Base-by-base conservation (phyloP, 1,140 invertebrate species). In the Plutomurus gul region DNA sequence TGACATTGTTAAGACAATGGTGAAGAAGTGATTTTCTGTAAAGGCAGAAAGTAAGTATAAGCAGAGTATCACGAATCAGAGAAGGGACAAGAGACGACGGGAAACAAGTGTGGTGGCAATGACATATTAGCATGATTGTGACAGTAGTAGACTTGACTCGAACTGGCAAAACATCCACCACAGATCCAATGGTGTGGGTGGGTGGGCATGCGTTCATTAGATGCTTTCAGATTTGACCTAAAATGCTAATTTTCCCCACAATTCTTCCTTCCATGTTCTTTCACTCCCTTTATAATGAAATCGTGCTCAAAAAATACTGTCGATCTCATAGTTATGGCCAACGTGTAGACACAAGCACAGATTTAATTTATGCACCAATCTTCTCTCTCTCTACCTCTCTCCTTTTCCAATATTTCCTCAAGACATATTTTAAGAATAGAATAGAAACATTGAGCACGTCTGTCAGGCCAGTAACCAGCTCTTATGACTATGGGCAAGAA, bases 281-380 rank as follows among this genome's bases (percentile, higher is more conserved):
- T 65, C 56, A 65, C 56, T 65, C 56, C 56, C 56, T 65, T 65
- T 65, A 65, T 65, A 65, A 65, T 65, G 56, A 65, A 65, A 65
- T 65, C 56, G 56, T 65, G 56, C 27, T 65, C 56, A 27, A 65
- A 27, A 27, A n/a, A 65, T 33, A 65, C 56, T 65, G 56, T 65
- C 56, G 56, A 65, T 65, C 56, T 65, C 56, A 65, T 65, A 65
- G 56, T 65, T 65, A 65, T 65, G 56, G 36, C 56, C 56, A 65
- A 65, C 27, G 36, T 65, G 36, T 65, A n/a, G 27, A 33, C 27
- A n/a, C 18, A 65, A 11, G 27, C 13, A 65, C 18, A 47, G 2
- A 56, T 27, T 8, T 65, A 65, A 65, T 65, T 65, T 65, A 65
- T 65, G 16, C 56, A 65, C 56, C 27, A 65, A 65, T 65, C 56